phyloP scores from a whole-genome alignment of 2,113 vertebrate species.

The Oostethus manadensis region DNA sequence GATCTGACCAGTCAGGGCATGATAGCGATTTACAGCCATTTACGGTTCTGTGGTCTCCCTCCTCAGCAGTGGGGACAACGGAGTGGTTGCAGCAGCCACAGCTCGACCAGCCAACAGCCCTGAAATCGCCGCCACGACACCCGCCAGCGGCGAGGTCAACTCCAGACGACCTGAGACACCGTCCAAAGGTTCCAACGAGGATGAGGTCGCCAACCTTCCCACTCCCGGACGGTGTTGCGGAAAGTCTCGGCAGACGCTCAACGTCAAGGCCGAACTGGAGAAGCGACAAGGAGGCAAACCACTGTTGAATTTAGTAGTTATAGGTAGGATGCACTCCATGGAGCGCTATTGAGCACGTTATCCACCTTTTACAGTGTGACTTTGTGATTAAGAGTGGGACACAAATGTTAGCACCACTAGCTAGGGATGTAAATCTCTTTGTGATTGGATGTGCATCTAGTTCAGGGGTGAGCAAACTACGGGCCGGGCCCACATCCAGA shows the following conservation, averaged over 20 bases:
- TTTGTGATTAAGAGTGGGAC: too few species aligned
- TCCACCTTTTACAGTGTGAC: neutral
- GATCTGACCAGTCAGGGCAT: neutral
- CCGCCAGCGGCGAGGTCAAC: slow-evolving; percentile 21
- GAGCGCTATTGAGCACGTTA: neutral
- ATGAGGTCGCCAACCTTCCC: slow-evolving; percentile 63
- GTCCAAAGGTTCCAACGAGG: slow-evolving; percentile 62
- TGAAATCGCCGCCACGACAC: slow-evolving; percentile 57
- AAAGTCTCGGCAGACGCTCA: slow-evolving; percentile 82
- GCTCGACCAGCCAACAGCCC: slow-evolving; percentile 68
- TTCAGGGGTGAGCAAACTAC: too few species aligned
- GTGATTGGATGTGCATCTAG: too few species aligned
- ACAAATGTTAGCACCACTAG: too few species aligned
- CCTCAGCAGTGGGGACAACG: slow-evolving; percentile 77
- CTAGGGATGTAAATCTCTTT: too few species aligned
- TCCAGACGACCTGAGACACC: slow-evolving; percentile 60
- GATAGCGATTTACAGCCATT: neutral
- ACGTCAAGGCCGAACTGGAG: slow-evolving; percentile 88
- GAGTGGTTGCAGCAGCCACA: slow-evolving; percentile 51
- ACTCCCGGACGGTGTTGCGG: slow-evolving; percentile 74
- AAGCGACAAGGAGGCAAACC: slow-evolving; percentile 94
- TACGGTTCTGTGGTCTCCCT: neutral
- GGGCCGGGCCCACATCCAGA: too few species aligned
- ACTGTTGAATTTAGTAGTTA: slow-evolving; percentile 91
- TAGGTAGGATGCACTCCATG: slow-evolving; percentile 72